Evolutionary conservation across 2,113 vertebrate genomes (phyloP).

Genomic region (Hystrix cristata): DNA sequence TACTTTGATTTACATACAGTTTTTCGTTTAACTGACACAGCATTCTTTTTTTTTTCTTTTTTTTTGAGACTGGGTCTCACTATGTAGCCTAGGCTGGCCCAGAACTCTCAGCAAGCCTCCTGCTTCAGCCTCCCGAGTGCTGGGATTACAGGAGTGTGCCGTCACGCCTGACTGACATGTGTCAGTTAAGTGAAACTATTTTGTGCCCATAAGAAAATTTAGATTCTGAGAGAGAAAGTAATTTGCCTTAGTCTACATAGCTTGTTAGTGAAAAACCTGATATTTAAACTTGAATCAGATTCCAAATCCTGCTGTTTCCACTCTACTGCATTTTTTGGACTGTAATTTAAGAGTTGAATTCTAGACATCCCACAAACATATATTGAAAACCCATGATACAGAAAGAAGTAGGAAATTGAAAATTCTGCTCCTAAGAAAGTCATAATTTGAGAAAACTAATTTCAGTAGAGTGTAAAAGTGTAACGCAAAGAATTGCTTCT

Average conservation of each 20-base stretch:
- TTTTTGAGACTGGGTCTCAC: too few species aligned
- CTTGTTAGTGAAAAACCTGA: not conserved
- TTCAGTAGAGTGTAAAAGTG: not conserved
- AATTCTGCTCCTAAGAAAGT: not conserved
- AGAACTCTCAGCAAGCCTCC: too few species aligned
- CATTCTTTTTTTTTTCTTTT: not conserved
- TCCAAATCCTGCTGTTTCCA: not conserved
- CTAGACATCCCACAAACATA: not conserved
- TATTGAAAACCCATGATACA: not conserved
- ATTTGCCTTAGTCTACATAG: not conserved
- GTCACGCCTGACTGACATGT: too few species aligned
- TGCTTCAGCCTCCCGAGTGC: too few species aligned
- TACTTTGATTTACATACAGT: not conserved
- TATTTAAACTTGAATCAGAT: slow-evolving; percentile 2
- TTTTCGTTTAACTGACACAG: not conserved
- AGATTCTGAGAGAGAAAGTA: not conserved
- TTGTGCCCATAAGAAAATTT: not conserved
- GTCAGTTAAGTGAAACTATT: not conserved
- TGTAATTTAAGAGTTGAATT: not conserved
- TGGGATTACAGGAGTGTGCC: too few species aligned
- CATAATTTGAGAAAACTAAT: not conserved
- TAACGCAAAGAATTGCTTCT: not conserved
- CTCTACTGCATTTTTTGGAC: not conserved
- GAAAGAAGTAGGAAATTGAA: not conserved
- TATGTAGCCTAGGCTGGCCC: too few species aligned